Evolutionary conservation across 2,888 invertebrate genomes (phyloP).

Genomic region (Hoplodrina ambigua): DNA sequence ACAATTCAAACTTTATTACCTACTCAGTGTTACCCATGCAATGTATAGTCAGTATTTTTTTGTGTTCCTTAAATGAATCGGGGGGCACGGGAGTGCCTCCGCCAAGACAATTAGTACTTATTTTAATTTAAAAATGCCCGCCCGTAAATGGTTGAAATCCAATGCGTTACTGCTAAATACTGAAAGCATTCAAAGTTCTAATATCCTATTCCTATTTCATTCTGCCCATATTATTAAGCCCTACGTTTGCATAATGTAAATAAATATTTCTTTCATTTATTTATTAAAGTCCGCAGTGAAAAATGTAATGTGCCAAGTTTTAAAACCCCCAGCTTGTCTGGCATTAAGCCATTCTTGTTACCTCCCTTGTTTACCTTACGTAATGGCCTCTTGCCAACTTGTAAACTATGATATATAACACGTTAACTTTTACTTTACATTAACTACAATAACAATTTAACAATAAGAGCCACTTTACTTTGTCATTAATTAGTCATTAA

Average conservation of each 20-base stretch:
- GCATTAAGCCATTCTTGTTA: constrained; percentile 68
- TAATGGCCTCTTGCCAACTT: constrained; percentile 64
- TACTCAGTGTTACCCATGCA: too few relatives aligned
- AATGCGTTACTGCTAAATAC: background rate
- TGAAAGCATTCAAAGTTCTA: background rate
- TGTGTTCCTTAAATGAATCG: too few relatives aligned
- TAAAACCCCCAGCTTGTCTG: constrained; percentile 60
- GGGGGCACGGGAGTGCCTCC: too few relatives aligned
- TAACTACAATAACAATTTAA: constrained; percentile 33
- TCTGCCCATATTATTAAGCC: background rate
- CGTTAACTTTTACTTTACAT: constrained; percentile 47
- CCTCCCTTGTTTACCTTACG: constrained; percentile 63
- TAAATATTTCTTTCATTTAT: constrained; percentile 12
- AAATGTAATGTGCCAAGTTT: constrained; percentile 61
- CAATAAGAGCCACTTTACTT: constrained; percentile 21
- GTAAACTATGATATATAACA: constrained; percentile 44
- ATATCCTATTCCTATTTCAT: background rate
- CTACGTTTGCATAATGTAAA: background rate
- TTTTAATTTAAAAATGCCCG: too few relatives aligned
- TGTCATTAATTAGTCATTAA: constrained; percentile 15
- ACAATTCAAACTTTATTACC: too few relatives aligned
- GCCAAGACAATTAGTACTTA: too few relatives aligned
- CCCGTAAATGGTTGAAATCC: too few relatives aligned
- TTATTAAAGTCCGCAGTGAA: constrained; percentile 42
- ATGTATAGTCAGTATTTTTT: too few relatives aligned